A percentile compares a stretch with the other conserved stretches of the same genome.
These are phyloP conservation scores for Rhagoletis zephyria DNA, from an alignment of 1,140 invertebrate genomes.

Conservation along the genomic window DNA sequence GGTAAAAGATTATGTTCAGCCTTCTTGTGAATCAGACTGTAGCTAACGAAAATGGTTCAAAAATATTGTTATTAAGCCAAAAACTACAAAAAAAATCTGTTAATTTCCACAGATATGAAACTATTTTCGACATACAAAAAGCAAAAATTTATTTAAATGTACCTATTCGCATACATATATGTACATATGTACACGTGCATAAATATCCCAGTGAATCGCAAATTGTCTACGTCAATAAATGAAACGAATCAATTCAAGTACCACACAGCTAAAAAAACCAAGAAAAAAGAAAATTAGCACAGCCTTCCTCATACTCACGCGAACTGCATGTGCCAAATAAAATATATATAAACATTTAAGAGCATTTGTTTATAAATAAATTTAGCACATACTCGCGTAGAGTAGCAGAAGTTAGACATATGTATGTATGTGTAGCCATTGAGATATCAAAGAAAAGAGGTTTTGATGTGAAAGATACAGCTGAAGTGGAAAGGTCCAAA, in stretches of 20 bases:
- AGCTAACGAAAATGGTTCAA: too few species aligned
- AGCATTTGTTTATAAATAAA: constrained; percentile 11
- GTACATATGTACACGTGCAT: neutral
- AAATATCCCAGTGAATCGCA: neutral
- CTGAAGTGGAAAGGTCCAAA: neutral
- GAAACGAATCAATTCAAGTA: neutral
- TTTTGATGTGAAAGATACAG: neutral
- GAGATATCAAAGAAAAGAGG: neutral
- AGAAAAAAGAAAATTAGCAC: neutral
- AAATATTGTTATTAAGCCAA: too few species aligned
- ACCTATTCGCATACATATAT: neutral
- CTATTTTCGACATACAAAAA: neutral
- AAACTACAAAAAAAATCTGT: too few species aligned
- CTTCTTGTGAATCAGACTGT: too few species aligned
- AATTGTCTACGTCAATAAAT: neutral
- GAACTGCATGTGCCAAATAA: neutral
- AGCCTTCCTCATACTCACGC: neutral
- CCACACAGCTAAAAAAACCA: neutral
- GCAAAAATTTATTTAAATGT: neutral
- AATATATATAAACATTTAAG: neutral
- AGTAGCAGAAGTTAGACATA: neutral
- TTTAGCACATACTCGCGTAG: neutral
- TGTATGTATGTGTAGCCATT: neutral
- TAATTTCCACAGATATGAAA: too few species aligned
- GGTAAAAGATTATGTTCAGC: too few species aligned